Conservation (phyloP, 2,797 vertebrate genomes). For the Sciurus carolinensis region DNA sequence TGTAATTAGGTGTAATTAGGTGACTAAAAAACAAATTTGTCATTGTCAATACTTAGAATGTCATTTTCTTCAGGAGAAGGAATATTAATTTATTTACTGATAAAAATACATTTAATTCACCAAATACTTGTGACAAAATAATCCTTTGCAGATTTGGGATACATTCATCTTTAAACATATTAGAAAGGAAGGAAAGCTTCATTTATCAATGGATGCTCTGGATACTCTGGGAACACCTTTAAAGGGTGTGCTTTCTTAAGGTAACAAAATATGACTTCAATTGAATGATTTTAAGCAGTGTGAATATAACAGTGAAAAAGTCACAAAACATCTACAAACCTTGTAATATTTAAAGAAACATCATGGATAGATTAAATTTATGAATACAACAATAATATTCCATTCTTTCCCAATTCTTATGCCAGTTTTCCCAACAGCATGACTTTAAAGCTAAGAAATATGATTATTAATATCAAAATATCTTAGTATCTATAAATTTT, state of each 20-base stretch:
- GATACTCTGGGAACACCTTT: not conserved
- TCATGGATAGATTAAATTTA: not conserved
- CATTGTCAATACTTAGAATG: slow-evolving; percentile 25
- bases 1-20: slow-evolving; percentile 60
- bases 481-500: not conserved
- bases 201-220: not conserved
- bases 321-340: not conserved
- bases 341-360: not conserved
- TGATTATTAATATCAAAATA: not conserved
- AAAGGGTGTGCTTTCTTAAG: not conserved
- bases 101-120: not conserved
- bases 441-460: not conserved
- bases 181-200: not conserved
- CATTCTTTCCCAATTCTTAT: not conserved
- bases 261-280: not conserved
- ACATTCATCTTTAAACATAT: not conserved
- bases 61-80: not conserved
- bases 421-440: not conserved
- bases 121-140: not conserved
- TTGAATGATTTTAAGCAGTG: not conserved
- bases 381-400: not conserved
- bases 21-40: not conserved
- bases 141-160: not conserved
- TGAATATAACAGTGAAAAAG: not conserved
- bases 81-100: not conserved